phyloP scores from a whole-genome alignment of 1,140 invertebrate species.

The Drosophila kohkoa region DNA sequence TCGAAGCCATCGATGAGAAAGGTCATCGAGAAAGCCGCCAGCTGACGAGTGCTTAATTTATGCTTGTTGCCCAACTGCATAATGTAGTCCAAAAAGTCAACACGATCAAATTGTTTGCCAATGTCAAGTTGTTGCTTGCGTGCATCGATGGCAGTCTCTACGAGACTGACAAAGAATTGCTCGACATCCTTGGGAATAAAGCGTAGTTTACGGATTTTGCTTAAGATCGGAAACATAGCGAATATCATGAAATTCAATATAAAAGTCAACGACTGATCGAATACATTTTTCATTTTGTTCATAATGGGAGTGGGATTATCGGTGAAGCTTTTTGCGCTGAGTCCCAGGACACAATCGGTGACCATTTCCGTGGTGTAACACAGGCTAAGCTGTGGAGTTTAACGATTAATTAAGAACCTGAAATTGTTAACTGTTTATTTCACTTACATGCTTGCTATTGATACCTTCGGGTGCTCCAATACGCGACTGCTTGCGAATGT shows the following conservation, averaged over 20 bases:
- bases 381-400: constrained; percentile 56
- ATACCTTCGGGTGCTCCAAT: constrained; percentile 47
- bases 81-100: constrained; percentile 84
- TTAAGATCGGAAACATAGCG: constrained; percentile 53
- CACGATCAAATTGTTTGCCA: constrained; percentile 53
- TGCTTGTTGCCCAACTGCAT: constrained; percentile 76
- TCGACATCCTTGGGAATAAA: constrained; percentile 57
- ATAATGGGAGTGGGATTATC: constrained; percentile 58
- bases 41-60: constrained; percentile 37
- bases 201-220: constrained; percentile 32
- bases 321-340: constrained; percentile 81
- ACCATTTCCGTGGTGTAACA: constrained; percentile 85
- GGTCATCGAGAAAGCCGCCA: constrained; percentile 64
- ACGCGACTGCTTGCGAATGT: constrained; percentile 58
- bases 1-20: constrained; percentile 79
- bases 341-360: constrained; percentile 85
- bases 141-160: constrained; percentile 64
- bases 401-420: background rate
- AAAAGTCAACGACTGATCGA: constrained; percentile 38
- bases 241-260: constrained; percentile 17
- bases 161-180: constrained; percentile 73
- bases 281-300: constrained; percentile 50
- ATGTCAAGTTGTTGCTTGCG: constrained; percentile 46
- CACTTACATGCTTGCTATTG: constrained; percentile 63
- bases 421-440: background rate